A percentile compares a stretch with the other conserved stretches of the same genome.
Conservation (phyloP, 2,888 invertebrate genomes). For the Pantelozetes paolii region DNA sequence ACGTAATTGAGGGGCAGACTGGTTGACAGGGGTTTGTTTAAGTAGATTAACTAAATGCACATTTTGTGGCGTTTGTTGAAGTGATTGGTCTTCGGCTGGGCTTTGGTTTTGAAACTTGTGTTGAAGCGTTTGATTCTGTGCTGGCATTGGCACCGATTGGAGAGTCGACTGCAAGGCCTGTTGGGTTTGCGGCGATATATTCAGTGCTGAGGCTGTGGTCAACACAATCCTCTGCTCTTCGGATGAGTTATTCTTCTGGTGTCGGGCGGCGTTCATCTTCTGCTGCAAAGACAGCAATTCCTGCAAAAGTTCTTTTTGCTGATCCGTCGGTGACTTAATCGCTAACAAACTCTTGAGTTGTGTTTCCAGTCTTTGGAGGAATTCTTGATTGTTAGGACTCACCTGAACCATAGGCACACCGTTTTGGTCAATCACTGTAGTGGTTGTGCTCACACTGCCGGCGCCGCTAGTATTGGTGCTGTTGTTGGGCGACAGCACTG, state of each 20-base stretch:
- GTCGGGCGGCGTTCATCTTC: conserved; percentile 56
- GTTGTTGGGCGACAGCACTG: conserved; percentile 37
- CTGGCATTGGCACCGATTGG: not conserved
- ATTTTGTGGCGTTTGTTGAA: conserved; percentile 43
- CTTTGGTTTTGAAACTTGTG: conserved; percentile 16
- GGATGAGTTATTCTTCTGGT: conserved; percentile 15
- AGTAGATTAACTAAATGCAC: conserved; percentile 46
- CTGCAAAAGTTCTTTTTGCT: conserved; percentile 60
- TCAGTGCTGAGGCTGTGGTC: conserved; percentile 23
- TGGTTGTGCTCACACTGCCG: conserved; percentile 3
- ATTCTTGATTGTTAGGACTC: conserved; percentile 50
- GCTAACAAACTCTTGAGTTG: conserved; percentile 65
- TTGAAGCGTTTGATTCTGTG: not conserved
- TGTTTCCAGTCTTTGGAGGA: conserved; percentile 62
- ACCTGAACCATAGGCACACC: conserved; percentile 43
- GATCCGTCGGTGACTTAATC: conserved; percentile 57
- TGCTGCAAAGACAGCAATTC: conserved; percentile 66
- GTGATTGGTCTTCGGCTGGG: conserved; percentile 35
- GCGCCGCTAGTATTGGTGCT: not conserved
- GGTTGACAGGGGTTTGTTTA: conserved; percentile 38
- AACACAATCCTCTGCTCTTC: conserved; percentile 37
- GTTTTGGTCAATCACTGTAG: conserved; percentile 39
- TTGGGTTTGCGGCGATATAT: conserved; percentile 40
- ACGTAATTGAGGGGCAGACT: not conserved
- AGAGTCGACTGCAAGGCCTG: conserved; percentile 39